phyloP scores from a whole-genome alignment of 1,140 invertebrate genomes.

The Megalonaias nervosa region DNA sequence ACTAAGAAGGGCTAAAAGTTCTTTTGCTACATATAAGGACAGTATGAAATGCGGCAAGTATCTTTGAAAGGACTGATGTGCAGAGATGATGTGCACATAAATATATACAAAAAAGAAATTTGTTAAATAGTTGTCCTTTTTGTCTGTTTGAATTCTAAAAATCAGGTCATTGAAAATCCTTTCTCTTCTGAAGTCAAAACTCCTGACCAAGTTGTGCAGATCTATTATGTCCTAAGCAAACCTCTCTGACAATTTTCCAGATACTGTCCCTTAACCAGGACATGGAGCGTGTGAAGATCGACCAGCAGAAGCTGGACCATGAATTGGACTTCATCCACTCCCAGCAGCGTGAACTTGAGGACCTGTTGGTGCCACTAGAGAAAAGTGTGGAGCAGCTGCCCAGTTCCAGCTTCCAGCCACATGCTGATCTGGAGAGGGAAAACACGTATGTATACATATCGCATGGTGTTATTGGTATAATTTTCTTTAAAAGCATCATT shows the following conservation, averaged over 20 bases:
- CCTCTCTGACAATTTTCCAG: conserved; percentile 66
- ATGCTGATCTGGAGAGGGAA: conserved; percentile 87
- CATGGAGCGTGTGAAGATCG: conserved; percentile 87
- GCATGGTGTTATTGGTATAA: no score
- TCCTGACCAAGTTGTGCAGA: no score
- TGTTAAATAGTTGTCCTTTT: background rate
- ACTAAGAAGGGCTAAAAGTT: background rate
- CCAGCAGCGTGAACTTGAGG: conserved; percentile 94
- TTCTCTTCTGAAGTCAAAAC: no score
- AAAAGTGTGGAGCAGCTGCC: conserved; percentile 76
- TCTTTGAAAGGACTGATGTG: background rate
- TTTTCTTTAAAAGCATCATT: no score
- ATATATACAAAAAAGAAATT: background rate
- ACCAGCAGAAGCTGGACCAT: conserved; percentile 91
- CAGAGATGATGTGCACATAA: background rate
- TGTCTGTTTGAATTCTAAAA: no score
- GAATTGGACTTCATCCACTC: conserved; percentile 95
- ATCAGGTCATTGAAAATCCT: no score
- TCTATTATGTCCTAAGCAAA: no score
- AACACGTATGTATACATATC: conserved; percentile 64
- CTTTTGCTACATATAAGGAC: background rate
- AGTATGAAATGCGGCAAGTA: no score
- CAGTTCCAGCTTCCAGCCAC: conserved; percentile 75
- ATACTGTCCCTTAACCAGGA: conserved; percentile 89
- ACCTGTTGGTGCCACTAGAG: conserved; percentile 88